Base-by-base conservation (phyloP, 2,113 vertebrate genomes). In the Ariopsis seemanni region DNA sequence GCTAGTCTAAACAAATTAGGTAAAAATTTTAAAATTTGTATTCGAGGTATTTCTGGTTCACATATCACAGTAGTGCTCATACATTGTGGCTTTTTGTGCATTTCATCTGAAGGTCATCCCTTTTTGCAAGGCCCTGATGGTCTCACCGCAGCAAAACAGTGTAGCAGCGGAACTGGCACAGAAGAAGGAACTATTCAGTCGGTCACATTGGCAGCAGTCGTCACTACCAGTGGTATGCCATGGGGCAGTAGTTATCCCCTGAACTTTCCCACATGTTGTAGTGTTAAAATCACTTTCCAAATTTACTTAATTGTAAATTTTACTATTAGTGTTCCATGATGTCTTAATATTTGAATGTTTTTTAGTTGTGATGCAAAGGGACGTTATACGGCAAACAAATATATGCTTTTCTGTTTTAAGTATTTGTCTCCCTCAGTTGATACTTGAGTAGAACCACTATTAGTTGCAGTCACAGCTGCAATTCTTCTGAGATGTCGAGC, bases 101-200 rank as follows among this genome's bases (percentile, higher is more conserved):
- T 85, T 88, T 72, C 57, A 27, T 48, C 55, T 78, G 30, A 53
- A 89, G 86, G 67, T 22, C 84, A 52, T 12, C 30, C 84, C 60
- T 72, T 25, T 42, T 48, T 74, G 63, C 92, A 93, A 83, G 84
- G 85, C 12, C 52, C 86, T 3, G 88, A 90, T 1, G 18, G 58
- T 9, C 30, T 58, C 52, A 25, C 75, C 42, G 25, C 60, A 10
- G 71, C 85, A 0, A 83, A 60, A 69, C 80, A 27, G n/a, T 63
- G 67, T 50, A 88, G 75, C 85, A 89, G 87, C 50, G 84, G 88
- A 57, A 25, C 74, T 84, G 82, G 94, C 30, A 94, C 93, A 18
- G 96, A 97, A 89, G 97, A 96, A 88, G 97, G 97, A 85, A 97
- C 96, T 17, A 94, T 96, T 27, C 90, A 93, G 8, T 93, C 95